These are phyloP conservation scores for Dromococcyx pavoninus DNA, from an alignment of 2,797 vertebrate genomes.

Conservation along the genomic window DNA sequence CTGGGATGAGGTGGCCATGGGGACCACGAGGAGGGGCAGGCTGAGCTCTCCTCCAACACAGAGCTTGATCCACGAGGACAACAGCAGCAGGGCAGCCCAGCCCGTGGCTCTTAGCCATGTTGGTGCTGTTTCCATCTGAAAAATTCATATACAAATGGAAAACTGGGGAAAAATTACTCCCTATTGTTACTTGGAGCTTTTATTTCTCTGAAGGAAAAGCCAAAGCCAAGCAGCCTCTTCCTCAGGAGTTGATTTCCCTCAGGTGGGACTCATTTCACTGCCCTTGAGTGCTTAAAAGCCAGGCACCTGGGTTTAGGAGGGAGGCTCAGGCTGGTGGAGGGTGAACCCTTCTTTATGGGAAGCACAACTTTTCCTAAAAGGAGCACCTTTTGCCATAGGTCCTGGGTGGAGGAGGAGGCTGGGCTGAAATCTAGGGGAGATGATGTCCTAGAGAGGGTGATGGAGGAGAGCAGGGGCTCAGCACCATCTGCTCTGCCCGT, in stretches of 20 bases:
- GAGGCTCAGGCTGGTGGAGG: not conserved
- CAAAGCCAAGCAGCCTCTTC: not conserved
- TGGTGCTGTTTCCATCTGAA: not conserved
- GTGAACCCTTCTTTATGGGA: accelerated
- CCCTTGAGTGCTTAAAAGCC: not conserved
- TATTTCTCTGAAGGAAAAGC: not conserved
- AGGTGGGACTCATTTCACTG: not conserved
- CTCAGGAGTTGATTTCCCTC: not conserved
- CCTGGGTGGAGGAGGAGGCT: not conserved
- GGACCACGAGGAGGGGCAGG: not conserved
- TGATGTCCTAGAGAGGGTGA: not conserved
- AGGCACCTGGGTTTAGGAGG: not conserved
- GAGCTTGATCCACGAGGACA: not conserved
- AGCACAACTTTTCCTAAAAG: too few relatives aligned
- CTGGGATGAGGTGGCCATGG: not conserved
- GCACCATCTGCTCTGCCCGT: not conserved
- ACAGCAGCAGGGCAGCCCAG: not conserved
- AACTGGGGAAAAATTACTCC: not conserved
- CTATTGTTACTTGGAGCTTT: not conserved
- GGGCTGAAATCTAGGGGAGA: not conserved
- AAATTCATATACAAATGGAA: not conserved
- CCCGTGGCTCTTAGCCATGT: not conserved
- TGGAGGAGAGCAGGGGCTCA: not conserved
- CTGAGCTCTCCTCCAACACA: not conserved
- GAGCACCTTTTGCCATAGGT: not conserved